phyloP scores from a whole-genome alignment of 2,888 invertebrate species.

The Lasioglossum figueresi region DNA sequence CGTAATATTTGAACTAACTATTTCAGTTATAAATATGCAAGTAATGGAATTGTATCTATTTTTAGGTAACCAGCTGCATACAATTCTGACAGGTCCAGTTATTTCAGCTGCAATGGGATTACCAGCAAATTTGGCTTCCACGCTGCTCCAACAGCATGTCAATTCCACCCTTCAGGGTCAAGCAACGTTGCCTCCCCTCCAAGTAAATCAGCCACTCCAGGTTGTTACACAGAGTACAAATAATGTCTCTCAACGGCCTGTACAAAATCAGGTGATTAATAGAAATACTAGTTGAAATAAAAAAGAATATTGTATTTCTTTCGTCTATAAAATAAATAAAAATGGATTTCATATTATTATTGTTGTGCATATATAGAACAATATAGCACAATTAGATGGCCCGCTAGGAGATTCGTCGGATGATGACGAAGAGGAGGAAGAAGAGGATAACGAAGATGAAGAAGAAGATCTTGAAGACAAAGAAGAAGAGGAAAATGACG shows the following conservation, averaged over 20 bases:
- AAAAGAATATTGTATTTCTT: not conserved
- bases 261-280: conserved; percentile 75
- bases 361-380: conserved; percentile 68
- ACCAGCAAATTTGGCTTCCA: conserved; percentile 92
- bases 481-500: conserved; percentile 84
- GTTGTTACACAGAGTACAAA: conserved; percentile 76
- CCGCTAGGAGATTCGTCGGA: conserved; percentile 89
- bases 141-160: conserved; percentile 94
- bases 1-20: not conserved
- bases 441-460: conserved; percentile 84
- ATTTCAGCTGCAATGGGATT: conserved; percentile 95
- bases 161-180: conserved; percentile 90
- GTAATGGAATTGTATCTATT: not conserved
- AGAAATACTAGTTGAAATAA: not conserved
- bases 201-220: conserved; percentile 78
- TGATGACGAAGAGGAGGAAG: conserved; percentile 92
- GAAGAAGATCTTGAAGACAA: conserved; percentile 85
- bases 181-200: conserved; percentile 82
- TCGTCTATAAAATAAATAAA: not conserved
- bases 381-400: conserved; percentile 86
- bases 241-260: conserved; percentile 74
- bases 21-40: not conserved
- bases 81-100: conserved; percentile 93
- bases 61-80: conserved; percentile 86
- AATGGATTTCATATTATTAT: conserved; percentile 12